Conservation (phyloP, 2,888 invertebrate species). For the Colostygia pectinataria region DNA sequence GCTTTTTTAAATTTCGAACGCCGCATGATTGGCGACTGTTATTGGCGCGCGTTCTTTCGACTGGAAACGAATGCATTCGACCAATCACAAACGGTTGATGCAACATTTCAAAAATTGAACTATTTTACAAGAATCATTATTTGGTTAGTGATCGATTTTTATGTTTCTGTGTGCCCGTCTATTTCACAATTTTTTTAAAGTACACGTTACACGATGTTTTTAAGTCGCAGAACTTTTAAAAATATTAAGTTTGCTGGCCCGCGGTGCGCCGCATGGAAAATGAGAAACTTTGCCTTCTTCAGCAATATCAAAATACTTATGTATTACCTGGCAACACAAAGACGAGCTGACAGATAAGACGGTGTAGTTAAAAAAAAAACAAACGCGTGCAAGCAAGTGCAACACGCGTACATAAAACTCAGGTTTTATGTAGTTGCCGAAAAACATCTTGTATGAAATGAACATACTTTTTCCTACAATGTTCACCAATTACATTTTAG, state of each 20-base stretch:
- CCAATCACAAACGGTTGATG: constrained; percentile 48
- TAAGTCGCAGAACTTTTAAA: constrained; percentile 13
- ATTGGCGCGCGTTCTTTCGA: constrained; percentile 56
- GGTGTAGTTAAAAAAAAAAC: not conserved
- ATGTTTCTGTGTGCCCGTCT: not conserved
- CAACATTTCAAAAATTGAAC: constrained; percentile 30
- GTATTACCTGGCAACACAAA: constrained; percentile 51
- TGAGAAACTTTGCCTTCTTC: constrained; percentile 67
- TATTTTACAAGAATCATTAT: constrained; percentile 1
- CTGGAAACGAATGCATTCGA: constrained; percentile 53
- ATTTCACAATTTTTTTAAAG: not conserved
- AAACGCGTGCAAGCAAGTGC: too few species aligned
- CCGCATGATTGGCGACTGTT: constrained; percentile 73
- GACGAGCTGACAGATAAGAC: constrained; percentile 15
- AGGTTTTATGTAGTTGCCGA: too few species aligned
- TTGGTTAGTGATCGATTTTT: not conserved
- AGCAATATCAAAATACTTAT: constrained; percentile 59
- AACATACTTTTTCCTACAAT: too few species aligned
- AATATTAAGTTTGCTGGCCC: constrained; percentile 37
- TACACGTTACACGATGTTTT: not conserved
- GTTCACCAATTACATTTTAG: too few species aligned
- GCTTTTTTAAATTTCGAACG: constrained; percentile 73
- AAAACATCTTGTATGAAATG: too few species aligned
- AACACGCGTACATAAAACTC: too few species aligned
- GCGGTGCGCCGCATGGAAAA: constrained; percentile 52